Evolutionary conservation across 1,140 invertebrate genomes (phyloP), one percentile per base, ranked within the genome.

Genomic region (Antheraea pernyi): DNA sequence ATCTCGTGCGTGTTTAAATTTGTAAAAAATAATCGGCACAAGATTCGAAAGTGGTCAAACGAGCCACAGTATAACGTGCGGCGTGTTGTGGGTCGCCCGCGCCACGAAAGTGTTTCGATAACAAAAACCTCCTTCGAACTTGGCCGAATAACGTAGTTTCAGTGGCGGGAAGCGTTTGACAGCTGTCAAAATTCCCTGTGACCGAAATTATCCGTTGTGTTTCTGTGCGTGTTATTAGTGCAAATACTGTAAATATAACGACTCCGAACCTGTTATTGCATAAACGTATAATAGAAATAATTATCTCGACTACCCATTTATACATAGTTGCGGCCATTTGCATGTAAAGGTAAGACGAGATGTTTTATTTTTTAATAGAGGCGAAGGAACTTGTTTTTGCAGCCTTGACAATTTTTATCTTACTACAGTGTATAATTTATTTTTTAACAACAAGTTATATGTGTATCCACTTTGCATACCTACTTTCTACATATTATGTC

Each of bases 1-100:
- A 53, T 13, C 46, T 13, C 11, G 10, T 53, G 16, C 16, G 46
- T 53, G 46, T 16, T 16, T 63, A 36, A 37, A 36, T 61, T 63
- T 63, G 61, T 63, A 37, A 70, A 42, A 53, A 53, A 53, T 53
- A 53, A 53, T 53, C 46, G 46, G 73, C 75, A 71, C 73, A 78
- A 82, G 76, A 82, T 82, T 82, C 73, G 80, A 82, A 82, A 82
- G 78, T 82, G 76, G 80, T 82, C 78, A 80, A 75, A 70, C 72
- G 70, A 36, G 22, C 30, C 66, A 77, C 76, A 82, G 80, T 82
- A 70, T 72, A 74, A 73, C 68, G 66, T 72, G 70, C 76, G 78
- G 74, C 78, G 78, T 77, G 71, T 63, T 36, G 58, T 70, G 48
- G 70, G 74, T 69, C 78, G 80, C 72, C 61, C 72, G 75, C 70